Evolutionary conservation across 2,113 vertebrate species (phyloP), one percentile per base, ranked within the genome.

Genomic region (Vidua macroura): DNA sequence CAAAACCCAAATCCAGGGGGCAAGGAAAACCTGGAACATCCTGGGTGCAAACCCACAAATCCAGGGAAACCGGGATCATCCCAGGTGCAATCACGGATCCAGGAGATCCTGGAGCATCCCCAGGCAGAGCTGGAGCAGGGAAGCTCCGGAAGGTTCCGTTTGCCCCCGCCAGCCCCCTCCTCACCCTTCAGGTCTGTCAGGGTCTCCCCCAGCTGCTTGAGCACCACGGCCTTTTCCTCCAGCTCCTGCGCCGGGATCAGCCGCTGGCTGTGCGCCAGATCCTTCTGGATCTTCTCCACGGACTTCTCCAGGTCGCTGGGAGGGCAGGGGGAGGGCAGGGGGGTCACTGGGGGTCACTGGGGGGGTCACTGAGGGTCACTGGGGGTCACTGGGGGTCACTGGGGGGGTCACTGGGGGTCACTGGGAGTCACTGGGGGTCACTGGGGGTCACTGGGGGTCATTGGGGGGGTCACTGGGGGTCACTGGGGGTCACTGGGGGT

Each of bases 141-240:
- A 35, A 18, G 6, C 1, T 2, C 30, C 4, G 1, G 15, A 44
- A 21, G 27, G 33, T 28, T 18, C 58, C 4, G 1, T 20, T 3
- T 18, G 17, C 14, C 49, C 35, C 55, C 49, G 7, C 35, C 37
- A 20, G 37, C 41, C 37, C 56, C 60, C 37, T 56, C 33, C 92
- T 99, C 97, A 99, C 99, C 99, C 96, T 99, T 99, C 66, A 99
- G 98, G 41, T 99, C 99, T 0, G 98, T 99, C 93, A 99, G 98
- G 0, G 99, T 99, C 96, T 99, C 99, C 94, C 99, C 99, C 17
- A 99, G 98, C 91, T 99, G 99, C 93, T 99, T 98, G 78, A 99
- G 98, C 95, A 99, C 97, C 39, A 98, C 94, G 0, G 98, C 98
- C 97, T 99, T 99, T 97, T 99, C 99, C 97, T 99, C 99, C 97